A percentile compares a stretch with the other conserved stretches of the same genome.
Conservation (phyloP, 1,140 invertebrate species). For the Drosophila ironensis region DNA sequence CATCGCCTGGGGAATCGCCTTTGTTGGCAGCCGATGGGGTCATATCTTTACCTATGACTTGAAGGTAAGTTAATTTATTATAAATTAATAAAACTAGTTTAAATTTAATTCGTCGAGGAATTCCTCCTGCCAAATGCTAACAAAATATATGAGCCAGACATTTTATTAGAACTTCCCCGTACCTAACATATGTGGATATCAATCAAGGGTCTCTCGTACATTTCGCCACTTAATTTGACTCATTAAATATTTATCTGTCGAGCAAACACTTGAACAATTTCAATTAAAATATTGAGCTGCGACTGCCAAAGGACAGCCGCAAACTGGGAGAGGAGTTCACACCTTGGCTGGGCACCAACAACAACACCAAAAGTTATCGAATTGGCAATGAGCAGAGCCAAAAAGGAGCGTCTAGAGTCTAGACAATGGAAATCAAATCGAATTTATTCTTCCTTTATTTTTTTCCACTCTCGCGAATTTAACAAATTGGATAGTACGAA, state of each 20-base stretch:
- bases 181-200: background rate
- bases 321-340: conserved; percentile 31
- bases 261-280: conserved; percentile 77
- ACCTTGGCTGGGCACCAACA: conserved; percentile 48
- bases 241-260: conserved; percentile 74
- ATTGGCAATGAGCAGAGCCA: conserved; percentile 70
- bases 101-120: too few species aligned
- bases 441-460: conserved; percentile 62
- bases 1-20: conserved; percentile 64
- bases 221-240: conserved; percentile 55
- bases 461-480: conserved; percentile 46
- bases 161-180: background rate
- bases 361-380: conserved; percentile 64
- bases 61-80: background rate
- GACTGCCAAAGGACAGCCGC: conserved; percentile 22
- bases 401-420: conserved; percentile 71
- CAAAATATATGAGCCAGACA: too few species aligned
- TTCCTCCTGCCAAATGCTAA: background rate
- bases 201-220: conserved; percentile 15
- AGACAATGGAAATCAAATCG: conserved; percentile 80
- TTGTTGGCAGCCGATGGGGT: conserved; percentile 75
- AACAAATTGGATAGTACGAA: conserved; percentile 65
- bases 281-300: conserved; percentile 72
- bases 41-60: conserved; percentile 72
- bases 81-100: background rate